These are phyloP conservation scores for Melanaphis sacchari DNA, from an alignment of 1,140 invertebrate species.

Conservation along the genomic window DNA sequence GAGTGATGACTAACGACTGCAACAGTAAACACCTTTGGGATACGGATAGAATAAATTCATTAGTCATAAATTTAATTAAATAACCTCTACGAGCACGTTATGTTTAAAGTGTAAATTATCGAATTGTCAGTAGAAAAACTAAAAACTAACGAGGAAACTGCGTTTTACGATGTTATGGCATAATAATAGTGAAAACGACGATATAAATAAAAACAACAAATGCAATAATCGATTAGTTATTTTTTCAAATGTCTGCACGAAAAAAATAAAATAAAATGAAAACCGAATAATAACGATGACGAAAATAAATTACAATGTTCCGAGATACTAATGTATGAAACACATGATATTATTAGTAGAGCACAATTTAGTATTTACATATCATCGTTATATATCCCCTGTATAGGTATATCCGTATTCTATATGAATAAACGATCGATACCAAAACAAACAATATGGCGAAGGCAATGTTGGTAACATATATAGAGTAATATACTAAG, in stretches of 20 bases:
- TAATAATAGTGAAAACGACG: not conserved
- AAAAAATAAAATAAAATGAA: not conserved
- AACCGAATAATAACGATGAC: not conserved
- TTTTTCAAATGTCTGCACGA: not conserved
- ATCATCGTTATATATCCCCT: not conserved
- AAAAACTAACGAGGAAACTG: not conserved
- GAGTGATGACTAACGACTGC: not conserved
- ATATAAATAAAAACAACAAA: not conserved
- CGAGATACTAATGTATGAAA: not conserved
- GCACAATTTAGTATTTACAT: not conserved
- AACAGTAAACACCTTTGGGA: not conserved
- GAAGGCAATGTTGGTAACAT: no score
- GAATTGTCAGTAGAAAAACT: not conserved
- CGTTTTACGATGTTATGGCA: not conserved
- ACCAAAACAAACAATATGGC: no score
- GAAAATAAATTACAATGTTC: not conserved
- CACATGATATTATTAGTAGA: not conserved
- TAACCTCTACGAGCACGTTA: not conserved
- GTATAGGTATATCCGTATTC: no score
- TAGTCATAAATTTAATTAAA: not conserved
- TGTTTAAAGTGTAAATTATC: not conserved
- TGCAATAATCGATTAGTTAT: not conserved
- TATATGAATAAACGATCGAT: no score
- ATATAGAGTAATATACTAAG: no score
- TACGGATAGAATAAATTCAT: not conserved